Conservation (phyloP, 2,888 invertebrate genomes). For the Andrena marginata region DNA sequence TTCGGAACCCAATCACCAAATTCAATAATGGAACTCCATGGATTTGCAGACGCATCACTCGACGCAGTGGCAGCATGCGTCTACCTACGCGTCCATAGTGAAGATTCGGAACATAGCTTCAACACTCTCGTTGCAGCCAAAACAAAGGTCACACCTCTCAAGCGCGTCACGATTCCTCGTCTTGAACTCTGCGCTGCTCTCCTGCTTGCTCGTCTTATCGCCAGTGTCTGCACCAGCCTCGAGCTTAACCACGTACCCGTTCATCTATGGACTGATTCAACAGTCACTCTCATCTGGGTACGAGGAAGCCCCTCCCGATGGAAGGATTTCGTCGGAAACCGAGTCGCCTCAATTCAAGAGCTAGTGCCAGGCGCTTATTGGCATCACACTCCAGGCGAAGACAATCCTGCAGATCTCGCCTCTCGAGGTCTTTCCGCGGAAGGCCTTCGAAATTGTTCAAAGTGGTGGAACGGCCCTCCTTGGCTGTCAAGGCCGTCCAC, state of each 20-base stretch:
- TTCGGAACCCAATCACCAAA: background rate
- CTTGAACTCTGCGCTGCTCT: background rate
- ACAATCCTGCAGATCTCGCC: background rate
- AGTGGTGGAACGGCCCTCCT: background rate
- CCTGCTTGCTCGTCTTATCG: background rate
- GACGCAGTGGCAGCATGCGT: background rate
- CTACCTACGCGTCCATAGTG: background rate
- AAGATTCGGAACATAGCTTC: background rate
- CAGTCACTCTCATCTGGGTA: background rate
- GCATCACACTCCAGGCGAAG: background rate
- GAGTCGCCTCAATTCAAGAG: background rate
- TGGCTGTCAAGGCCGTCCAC: no score
- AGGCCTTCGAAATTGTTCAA: background rate
- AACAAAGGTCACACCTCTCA: background rate
- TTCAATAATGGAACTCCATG: background rate
- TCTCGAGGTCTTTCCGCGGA: background rate
- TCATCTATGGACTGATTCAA: background rate
- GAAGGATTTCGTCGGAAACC: no score
- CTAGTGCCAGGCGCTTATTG: background rate
- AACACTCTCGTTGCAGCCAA: background rate
- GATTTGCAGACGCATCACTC: background rate
- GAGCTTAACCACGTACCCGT: background rate
- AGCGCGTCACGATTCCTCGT: background rate
- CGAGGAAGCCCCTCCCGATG: background rate
- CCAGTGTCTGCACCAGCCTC: background rate